Conservation (phyloP, 2,888 invertebrate species). For the Sepioteuthis lessoniana region DNA sequence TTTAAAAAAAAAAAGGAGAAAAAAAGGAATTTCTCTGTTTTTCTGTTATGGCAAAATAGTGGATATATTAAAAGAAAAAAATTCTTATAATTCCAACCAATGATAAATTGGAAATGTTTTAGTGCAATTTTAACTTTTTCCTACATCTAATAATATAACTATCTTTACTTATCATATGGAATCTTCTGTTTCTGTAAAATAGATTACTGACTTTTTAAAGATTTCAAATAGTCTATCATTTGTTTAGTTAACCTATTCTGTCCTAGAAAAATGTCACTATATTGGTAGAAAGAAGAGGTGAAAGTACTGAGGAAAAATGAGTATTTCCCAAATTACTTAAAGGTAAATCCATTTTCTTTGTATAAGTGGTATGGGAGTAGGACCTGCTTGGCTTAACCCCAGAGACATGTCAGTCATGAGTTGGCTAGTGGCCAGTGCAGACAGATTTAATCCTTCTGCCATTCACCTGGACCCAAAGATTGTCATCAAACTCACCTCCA, state of each 20-base stretch:
- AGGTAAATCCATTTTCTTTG: conserved; percentile 33
- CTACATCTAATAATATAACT: too few species aligned
- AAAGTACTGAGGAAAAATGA: not conserved
- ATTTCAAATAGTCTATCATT: not conserved
- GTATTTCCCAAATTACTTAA: conserved; percentile 8
- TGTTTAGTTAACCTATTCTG: not conserved
- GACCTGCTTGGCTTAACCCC: conserved; percentile 23
- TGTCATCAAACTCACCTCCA: not conserved
- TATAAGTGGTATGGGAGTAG: too few species aligned
- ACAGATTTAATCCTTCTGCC: conserved; percentile 11
- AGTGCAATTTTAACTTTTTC: too few species aligned
- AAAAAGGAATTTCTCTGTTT: too few species aligned
- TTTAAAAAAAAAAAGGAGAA: too few species aligned
- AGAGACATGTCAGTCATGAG: conserved; percentile 33
- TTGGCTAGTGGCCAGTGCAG: conserved; percentile 17
- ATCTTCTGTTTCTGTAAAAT: not conserved
- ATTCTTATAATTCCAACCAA: too few species aligned
- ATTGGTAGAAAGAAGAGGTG: not conserved
- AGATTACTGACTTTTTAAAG: not conserved
- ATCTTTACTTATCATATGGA: not conserved
- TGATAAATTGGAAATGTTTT: too few species aligned
- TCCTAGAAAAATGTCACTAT: too few species aligned
- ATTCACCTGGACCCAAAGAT: conserved; percentile 21
- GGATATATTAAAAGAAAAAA: too few species aligned
- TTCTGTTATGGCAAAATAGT: too few species aligned